A percentile compares a stretch with the other conserved stretches of the same genome.
These are phyloP conservation scores for Heliocidaris tuberculata DNA, from an alignment of 35 echinoderm and acorn worm species.

Conservation along the genomic window DNA sequence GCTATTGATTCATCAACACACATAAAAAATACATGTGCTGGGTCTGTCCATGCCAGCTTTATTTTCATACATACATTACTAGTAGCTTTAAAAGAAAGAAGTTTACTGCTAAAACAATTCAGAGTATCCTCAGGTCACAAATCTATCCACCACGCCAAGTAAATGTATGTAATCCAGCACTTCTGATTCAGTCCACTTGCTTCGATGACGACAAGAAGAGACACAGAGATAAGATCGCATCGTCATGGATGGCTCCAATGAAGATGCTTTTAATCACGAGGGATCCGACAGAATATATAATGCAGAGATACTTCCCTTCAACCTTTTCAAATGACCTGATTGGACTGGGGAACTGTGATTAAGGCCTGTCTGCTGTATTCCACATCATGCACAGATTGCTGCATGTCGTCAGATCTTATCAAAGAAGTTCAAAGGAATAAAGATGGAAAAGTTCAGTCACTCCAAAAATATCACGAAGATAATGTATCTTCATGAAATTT, in stretches of 20 bases:
- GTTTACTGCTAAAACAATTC: not conserved
- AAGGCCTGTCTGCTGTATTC: not conserved
- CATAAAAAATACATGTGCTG: too few species aligned
- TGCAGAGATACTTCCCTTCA: not conserved
- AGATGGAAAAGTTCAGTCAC: too few species aligned
- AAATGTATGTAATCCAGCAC: not conserved
- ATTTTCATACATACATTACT: too few species aligned
- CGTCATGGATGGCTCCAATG: not conserved
- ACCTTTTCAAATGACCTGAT: constrained; percentile 11
- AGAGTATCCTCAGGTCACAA: not conserved
- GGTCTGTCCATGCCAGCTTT: too few species aligned
- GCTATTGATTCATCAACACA: too few species aligned
- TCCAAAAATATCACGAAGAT: too few species aligned
- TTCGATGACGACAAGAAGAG: not conserved
- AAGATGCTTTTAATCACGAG: not conserved
- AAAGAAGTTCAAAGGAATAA: too few species aligned
- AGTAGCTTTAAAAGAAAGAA: too few species aligned
- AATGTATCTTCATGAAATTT: too few species aligned
- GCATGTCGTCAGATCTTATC: not conserved
- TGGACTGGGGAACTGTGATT: not conserved
- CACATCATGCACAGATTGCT: not conserved
- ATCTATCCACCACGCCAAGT: not conserved
- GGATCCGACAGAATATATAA: not conserved
- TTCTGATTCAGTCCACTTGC: constrained; percentile 8
- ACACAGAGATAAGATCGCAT: not conserved